Evolutionary conservation across 2,888 invertebrate genomes (phyloP).

Genomic region (Patella caerulea): DNA sequence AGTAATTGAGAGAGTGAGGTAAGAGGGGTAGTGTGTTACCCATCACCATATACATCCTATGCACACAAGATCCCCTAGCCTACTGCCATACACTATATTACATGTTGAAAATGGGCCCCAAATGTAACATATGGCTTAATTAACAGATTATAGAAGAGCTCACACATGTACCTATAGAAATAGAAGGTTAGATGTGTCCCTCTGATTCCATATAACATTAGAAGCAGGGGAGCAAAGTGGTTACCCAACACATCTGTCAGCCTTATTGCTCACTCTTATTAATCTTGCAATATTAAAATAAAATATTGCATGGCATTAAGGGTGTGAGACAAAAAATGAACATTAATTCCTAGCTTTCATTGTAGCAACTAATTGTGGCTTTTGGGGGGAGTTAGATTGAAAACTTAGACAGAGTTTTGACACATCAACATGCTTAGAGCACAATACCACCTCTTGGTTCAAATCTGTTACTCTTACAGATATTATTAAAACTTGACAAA

Average conservation of each 20-base stretch:
- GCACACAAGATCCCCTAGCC: slow-evolving; percentile 4
- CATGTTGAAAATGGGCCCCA: slow-evolving; percentile 3
- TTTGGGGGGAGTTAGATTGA: slow-evolving; percentile 7
- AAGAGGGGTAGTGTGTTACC: slow-evolving; percentile 15
- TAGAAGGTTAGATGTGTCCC: neutral
- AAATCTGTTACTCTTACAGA: slow-evolving; percentile 7
- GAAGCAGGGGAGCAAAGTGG: neutral
- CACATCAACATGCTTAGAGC: slow-evolving; percentile 10
- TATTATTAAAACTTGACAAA: slow-evolving; percentile 2
- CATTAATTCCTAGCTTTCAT: slow-evolving; percentile 9
- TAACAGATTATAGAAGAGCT: slow-evolving; percentile 29
- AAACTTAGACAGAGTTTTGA: neutral
- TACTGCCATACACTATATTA: slow-evolving; percentile 10
- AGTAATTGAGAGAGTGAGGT: slow-evolving; percentile 27
- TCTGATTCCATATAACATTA: slow-evolving; percentile 8
- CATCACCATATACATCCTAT: slow-evolving; percentile 3
- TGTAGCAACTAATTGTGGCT: slow-evolving; percentile 4
- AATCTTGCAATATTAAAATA: slow-evolving; percentile 3
- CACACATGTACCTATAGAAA: slow-evolving; percentile 11
- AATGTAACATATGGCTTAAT: slow-evolving; percentile 41
- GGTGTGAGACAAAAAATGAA: neutral
- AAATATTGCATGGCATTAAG: slow-evolving; percentile 2
- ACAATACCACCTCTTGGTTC: slow-evolving; percentile 7
- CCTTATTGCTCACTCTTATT: slow-evolving; percentile 4
- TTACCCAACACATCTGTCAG: slow-evolving; percentile 9